A percentile compares a stretch with the other conserved stretches of the same genome.
Conservation (phyloP, 2,888 invertebrate genomes). For the Macrophya annulata region DNA sequence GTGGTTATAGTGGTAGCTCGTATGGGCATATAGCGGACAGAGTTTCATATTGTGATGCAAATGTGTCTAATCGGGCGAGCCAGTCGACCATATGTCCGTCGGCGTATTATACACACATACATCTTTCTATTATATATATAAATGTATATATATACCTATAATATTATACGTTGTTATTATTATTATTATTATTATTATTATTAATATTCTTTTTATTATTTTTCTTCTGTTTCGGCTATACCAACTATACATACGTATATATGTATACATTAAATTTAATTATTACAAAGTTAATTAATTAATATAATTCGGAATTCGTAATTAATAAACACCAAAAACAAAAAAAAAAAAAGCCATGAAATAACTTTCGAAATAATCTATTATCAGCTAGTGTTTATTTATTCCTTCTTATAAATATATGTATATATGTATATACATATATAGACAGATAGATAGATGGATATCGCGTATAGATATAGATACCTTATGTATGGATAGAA, state of each 20-base stretch:
- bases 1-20: not conserved
- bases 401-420: not conserved
- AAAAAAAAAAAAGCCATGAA: no score
- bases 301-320: no score
- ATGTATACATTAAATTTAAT: no score
- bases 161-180: no score
- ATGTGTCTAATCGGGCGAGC: slow-evolving; percentile 78
- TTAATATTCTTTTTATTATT: not conserved
- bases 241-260: not conserved
- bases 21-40: slow-evolving; percentile 58
- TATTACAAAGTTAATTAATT: no score
- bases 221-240: not conserved
- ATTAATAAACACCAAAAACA: no score
- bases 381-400: no score
- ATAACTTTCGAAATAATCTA: no score
- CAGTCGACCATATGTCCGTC: slow-evolving; percentile 77
- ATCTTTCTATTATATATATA: not conserved
- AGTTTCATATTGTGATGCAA: slow-evolving; percentile 77
- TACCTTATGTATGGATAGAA: not conserved
- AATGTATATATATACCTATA: not conserved
- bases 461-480: not conserved
- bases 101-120: slow-evolving; percentile 12
- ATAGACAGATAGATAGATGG: not conserved
- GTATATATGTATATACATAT: not conserved
- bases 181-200: no score